A percentile compares a stretch with the other conserved stretches of the same genome.
Evolutionary conservation across 2,113 vertebrate species (phyloP).

Genomic region (Eublepharis macularius): DNA sequence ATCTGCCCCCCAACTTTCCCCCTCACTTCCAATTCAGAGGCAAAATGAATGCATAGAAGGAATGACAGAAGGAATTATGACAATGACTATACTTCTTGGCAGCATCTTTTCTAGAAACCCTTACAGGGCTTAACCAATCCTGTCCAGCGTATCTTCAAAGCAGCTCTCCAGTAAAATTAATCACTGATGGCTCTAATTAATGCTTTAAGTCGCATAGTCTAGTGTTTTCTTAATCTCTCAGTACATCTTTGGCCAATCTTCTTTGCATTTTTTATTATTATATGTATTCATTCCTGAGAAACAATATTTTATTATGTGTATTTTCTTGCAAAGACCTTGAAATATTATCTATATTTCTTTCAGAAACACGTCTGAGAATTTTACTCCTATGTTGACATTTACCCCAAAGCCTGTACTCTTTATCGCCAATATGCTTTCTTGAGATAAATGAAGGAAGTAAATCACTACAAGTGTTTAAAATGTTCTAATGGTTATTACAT

Average conservation of each 20-base stretch:
- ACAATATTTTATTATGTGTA: neutral
- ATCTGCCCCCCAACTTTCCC: too few relatives aligned
- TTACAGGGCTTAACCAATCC: neutral
- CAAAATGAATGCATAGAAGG: too few relatives aligned
- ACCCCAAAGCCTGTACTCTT: neutral
- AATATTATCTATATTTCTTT: constrained; percentile 24
- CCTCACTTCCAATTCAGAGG: too few relatives aligned
- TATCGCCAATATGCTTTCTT: constrained; percentile 20
- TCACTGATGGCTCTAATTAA: neutral
- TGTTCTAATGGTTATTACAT: neutral
- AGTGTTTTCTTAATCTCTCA: neutral
- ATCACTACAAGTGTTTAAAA: neutral
- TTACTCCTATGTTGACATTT: neutral
- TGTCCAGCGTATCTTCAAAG: neutral
- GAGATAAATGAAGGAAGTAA: constrained; percentile 11
- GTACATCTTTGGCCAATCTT: neutral
- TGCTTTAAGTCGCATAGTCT: neutral
- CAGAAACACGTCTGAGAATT: constrained; percentile 7
- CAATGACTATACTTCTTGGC: neutral
- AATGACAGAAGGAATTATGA: too few relatives aligned
- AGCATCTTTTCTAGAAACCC: neutral
- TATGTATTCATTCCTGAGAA: neutral
- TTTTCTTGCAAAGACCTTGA: fast-evolving
- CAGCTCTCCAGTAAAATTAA: neutral
- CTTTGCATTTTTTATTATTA: neutral